Base-by-base conservation (phyloP, 2,113 vertebrate genomes). In the Tupaia tana region DNA sequence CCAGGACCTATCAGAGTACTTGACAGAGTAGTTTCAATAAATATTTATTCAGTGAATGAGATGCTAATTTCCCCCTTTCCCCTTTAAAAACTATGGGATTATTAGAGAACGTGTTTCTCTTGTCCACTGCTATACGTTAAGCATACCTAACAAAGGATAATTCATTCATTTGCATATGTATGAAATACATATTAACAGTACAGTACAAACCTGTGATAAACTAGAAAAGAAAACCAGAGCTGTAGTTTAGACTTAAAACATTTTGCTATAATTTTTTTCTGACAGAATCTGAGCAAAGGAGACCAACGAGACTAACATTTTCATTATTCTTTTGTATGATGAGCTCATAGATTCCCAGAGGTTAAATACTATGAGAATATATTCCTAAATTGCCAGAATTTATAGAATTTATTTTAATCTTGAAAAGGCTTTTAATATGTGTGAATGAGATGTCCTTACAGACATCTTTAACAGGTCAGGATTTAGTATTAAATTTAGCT, bases 401-500 rank as follows among this genome's bases (percentile, higher is more conserved):
- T 15, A 79, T 96, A 92, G 63, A 10, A 79, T 93, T 86, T 15
- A 79, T 96, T 86, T 96, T 84, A 87, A 90, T 93, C n/a, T 80
- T 95, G 63, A 92, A 96, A 89, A 91, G 12, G 2, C 34, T 94
- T 95, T 86, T 70, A 75, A 94, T 70, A 91, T 34, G n/a, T 12
- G 12, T 71, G 25, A 86, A 63, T 73, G 13, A 90, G 27, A 89
- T 94, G 86, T 95, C 24, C 90, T 88, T 83, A 59, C 31, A 89
- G 29, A 34, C 5, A 22, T 75, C 29, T 31, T 78, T 81, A 96
- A 94, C 16, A 96, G 18, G 20, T 18, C 12, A 86, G 14, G 7
- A 24, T 96, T 84, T 89, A 91, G 66, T 86, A 83, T 95, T 90
- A 90, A 95, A 94, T 96, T 94, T 86, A 31, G 16, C 34, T 78